A percentile compares a stretch with the other conserved stretches of the same genome.
These are phyloP conservation scores for Bimastos eiseni DNA, from an alignment of 2,888 invertebrate species.

Conservation along the genomic window DNA sequence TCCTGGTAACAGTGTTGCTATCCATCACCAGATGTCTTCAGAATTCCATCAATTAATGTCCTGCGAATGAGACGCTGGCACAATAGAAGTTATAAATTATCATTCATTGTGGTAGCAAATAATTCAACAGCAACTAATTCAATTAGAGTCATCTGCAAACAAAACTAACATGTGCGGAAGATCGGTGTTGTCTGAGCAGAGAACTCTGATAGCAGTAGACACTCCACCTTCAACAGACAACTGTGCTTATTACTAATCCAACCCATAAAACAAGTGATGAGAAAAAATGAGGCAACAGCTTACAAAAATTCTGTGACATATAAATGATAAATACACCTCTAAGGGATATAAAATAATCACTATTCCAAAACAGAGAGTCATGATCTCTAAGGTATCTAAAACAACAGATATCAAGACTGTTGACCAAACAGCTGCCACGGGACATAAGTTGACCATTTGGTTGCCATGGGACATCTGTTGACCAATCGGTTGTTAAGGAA, in stretches of 20 bases:
- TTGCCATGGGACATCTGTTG: too few relatives aligned
- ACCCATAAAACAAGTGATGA: neutral
- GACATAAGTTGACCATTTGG: too few relatives aligned
- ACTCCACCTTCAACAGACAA: slow-evolving; percentile 48
- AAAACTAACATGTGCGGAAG: neutral
- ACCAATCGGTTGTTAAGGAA: too few relatives aligned
- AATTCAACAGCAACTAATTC: neutral
- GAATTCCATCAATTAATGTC: neutral
- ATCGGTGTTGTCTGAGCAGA: neutral
- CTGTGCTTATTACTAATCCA: neutral
- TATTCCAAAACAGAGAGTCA: neutral
- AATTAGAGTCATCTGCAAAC: neutral
- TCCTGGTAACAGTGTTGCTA: neutral
- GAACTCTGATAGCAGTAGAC: slow-evolving; percentile 27
- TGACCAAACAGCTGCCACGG: too few relatives aligned
- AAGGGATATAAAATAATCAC: neutral
- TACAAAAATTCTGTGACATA: neutral
- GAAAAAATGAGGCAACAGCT: neutral
- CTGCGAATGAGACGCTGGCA: too few relatives aligned
- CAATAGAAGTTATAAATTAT: neutral
- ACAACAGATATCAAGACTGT: neutral
- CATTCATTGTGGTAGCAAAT: neutral
- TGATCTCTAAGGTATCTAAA: too few relatives aligned
- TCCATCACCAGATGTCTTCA: neutral
- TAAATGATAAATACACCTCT: neutral